These are phyloP conservation scores for Petrocephalus microphthalmus DNA, from an alignment of 2,113 vertebrate genomes.

Conservation along the genomic window DNA sequence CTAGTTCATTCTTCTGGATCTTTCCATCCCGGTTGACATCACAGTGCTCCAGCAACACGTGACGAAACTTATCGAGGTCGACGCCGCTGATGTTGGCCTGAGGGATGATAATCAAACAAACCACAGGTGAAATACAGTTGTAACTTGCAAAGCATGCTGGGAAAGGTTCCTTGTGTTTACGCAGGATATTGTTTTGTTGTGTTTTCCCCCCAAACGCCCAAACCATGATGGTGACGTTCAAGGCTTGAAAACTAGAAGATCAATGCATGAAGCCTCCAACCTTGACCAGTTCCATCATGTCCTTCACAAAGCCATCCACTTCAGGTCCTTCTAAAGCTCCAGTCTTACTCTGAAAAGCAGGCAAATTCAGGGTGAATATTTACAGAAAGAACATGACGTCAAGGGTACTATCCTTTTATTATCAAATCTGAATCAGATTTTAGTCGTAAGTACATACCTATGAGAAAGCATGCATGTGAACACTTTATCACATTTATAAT, in stretches of 20 bases:
- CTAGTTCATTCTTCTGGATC: conserved; percentile 90
- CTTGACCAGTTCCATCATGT: conserved; percentile 87
- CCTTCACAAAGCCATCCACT: conserved; percentile 84
- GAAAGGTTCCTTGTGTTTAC: neutral
- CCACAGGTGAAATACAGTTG: neutral
- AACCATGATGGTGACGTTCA: neutral
- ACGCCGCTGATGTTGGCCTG: conserved; percentile 80
- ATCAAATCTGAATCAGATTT: neutral
- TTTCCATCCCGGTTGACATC: conserved; percentile 86
- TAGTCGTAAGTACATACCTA: neutral
- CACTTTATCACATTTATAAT: neutral
- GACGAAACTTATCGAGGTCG: conserved; percentile 82
- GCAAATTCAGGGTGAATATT: conserved; percentile 17
- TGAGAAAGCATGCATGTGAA: neutral
- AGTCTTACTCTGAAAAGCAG: conserved; percentile 71
- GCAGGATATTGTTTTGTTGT: neutral
- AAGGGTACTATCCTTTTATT: neutral
- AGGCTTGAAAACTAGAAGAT: neutral
- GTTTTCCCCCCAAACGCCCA: neutral
- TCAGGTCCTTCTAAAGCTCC: conserved; percentile 79
- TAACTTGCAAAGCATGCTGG: neutral
- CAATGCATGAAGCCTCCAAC: conserved; percentile 41
- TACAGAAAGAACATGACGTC: neutral
- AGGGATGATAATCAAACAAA: conserved; percentile 18
- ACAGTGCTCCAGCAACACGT: conserved; percentile 79